Conservation (phyloP, 2,113 vertebrate species). For the Ciconia stormi region DNA sequence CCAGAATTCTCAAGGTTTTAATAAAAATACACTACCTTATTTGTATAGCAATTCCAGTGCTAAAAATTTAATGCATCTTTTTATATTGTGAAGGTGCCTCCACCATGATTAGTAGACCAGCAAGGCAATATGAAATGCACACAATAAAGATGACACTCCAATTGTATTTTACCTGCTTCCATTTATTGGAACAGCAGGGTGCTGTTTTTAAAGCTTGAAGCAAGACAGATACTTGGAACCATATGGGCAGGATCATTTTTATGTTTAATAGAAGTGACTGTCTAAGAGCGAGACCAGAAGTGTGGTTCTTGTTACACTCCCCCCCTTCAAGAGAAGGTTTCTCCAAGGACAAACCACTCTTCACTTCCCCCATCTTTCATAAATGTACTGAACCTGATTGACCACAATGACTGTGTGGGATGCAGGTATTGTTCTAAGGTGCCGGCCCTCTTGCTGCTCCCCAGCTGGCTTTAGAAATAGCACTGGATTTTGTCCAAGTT, state of each 20-base stretch:
- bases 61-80: neutral
- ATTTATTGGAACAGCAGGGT: neutral
- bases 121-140: neutral
- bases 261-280: neutral
- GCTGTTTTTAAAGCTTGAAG: neutral
- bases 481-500: neutral
- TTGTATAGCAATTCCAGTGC: neutral
- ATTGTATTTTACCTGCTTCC: neutral
- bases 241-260: neutral
- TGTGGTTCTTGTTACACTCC: neutral
- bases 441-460: neutral
- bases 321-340: neutral
- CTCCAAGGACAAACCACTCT: neutral
- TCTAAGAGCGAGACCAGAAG: neutral
- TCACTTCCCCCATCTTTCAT: neutral
- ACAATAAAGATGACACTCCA: neutral
- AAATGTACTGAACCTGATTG: neutral
- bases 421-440: neutral
- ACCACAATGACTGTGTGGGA: neutral
- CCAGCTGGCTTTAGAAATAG: neutral
- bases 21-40: neutral
- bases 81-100: neutral
- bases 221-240: neutral
- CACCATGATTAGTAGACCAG: neutral
- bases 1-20: neutral